Base-by-base conservation (phyloP, 2,113 vertebrate genomes). In the Brachypodius melanocephalos region DNA sequence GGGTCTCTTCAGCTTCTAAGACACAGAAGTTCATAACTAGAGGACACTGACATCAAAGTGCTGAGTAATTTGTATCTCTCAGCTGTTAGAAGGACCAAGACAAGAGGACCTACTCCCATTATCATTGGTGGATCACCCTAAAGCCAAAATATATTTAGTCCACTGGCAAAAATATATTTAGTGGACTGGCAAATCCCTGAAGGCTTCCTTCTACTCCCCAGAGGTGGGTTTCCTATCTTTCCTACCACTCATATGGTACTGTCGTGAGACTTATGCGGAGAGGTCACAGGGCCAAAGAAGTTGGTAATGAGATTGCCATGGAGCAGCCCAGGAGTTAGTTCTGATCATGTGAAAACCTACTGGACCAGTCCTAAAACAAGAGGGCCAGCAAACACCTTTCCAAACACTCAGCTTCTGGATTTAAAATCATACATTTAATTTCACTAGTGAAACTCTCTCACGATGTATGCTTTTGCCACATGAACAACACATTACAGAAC, bases 71-170 rank as follows among this genome's bases (percentile, higher is more conserved):
- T 72, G 5, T 48, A 10, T 22, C 55, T 80, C 88, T 66, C 46
- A 18, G 38, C 71, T 66, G 22, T 17, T 54, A 49, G 62, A 57
- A 54, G 63, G 49, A 61, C 45, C 6, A 17, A 72, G 58, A 52
- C 31, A 65, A 58, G 63, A 88, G 24, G 32, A 42, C 8, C 45
- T 68, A 38, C 46, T 87, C 19, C 34, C 38, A 11, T 2, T n/a
- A 63, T 62, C 15, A 10, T 0, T 10, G 17, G n/a, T 46, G 75
- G 17, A 49, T n/a, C 0, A 2, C 12, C 8, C 21, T 4, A 34
- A 40, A 31, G 31, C 42, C 59, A 58, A 77, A 73, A 48, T 17
- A n/a, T 5, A 38, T 45, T 79, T 26, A 68, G 45, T 21, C 10
- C 25, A n/a, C 58, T 61, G n/a, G n/a, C n/a, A n/a, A 28, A 25